A percentile compares a stretch with the other conserved stretches of the same genome.
These are phyloP conservation scores for Orius laevigatus DNA, from an alignment of 1,140 invertebrate species.

Conservation along the genomic window DNA sequence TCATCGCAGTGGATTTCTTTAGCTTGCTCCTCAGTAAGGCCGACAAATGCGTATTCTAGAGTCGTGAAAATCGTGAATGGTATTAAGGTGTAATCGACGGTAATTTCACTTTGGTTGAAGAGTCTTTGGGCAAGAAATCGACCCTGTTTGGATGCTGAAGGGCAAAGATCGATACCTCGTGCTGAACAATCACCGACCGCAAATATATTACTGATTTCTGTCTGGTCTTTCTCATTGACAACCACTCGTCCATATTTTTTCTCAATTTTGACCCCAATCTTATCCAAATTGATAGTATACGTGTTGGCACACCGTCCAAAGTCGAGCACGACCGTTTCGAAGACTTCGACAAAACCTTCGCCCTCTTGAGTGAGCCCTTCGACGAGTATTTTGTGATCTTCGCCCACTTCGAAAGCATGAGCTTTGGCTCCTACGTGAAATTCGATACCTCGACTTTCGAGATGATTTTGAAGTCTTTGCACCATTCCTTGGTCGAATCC, in stretches of 20 bases:
- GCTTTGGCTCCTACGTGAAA: too few species aligned
- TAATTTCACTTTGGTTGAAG: slow-evolving; percentile 19
- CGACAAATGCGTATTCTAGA: slow-evolving; percentile 47
- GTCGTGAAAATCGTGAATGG: slow-evolving; percentile 64
- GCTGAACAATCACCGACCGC: slow-evolving; percentile 51
- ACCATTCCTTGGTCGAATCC: too few species aligned
- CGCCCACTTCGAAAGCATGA: too few species aligned
- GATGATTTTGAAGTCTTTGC: too few species aligned
- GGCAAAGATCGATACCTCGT: slow-evolving; percentile 44
- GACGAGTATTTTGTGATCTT: too few species aligned
- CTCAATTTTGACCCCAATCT: slow-evolving; percentile 32
- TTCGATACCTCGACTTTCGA: too few species aligned
- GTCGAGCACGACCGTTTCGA: slow-evolving; percentile 42
- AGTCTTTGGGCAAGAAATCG: slow-evolving; percentile 34
- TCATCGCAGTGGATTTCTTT: slow-evolving; percentile 28
- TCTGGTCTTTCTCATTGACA: slow-evolving; percentile 29
- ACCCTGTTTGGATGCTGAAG: slow-evolving; percentile 55
- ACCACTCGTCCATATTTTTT: slow-evolving; percentile 33
- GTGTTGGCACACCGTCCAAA: slow-evolving; percentile 47
- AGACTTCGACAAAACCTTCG: slow-evolving; percentile 24
- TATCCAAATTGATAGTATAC: slow-evolving; percentile 36
- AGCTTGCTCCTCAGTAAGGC: slow-evolving; percentile 40
- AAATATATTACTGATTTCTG: slow-evolving; percentile 37
- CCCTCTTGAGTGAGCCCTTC: too few species aligned
- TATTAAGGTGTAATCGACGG: slow-evolving; percentile 38